Evolutionary conservation across 2,888 invertebrate genomes (phyloP).

Genomic region (Oscheius myriophilus): DNA sequence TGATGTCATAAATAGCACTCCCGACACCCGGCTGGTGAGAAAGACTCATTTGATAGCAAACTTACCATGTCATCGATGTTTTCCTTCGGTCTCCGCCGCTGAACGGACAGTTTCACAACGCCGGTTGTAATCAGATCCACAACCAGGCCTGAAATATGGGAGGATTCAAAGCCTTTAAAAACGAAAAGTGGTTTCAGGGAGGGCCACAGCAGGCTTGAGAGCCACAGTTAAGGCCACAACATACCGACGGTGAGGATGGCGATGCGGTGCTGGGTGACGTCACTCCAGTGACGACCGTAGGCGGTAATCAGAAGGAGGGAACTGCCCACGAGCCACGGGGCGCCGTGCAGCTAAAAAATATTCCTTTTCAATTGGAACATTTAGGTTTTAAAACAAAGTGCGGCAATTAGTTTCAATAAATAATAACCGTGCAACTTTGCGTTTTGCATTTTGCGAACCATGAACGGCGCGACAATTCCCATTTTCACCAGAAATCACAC

Average conservation of each 20-base stretch:
- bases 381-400: not conserved
- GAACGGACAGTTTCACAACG: constrained; percentile 55
- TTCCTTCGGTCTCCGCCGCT: constrained; percentile 57
- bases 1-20: too few species aligned
- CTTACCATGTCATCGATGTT: constrained; percentile 57
- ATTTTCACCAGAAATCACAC: too few species aligned
- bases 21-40: too few species aligned
- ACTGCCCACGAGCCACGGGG: constrained; percentile 45
- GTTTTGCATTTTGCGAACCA: too few species aligned
- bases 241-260: constrained; percentile 53
- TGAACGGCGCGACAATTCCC: too few species aligned
- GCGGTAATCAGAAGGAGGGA: constrained; percentile 34
- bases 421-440: too few species aligned
- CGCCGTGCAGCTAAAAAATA: constrained; percentile 38
- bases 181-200: too few species aligned
- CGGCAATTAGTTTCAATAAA: too few species aligned
- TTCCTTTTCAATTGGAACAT: not conserved
- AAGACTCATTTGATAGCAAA: too few species aligned
- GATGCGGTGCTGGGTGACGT: constrained; percentile 38
- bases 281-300: constrained; percentile 36
- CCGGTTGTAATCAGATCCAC: constrained; percentile 61
- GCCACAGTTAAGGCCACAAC: not conserved
- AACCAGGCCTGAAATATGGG: constrained; percentile 51
- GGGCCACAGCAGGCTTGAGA: too few species aligned
- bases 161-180: not conserved